A percentile compares a stretch with the other conserved stretches of the same genome.
These are phyloP conservation scores for Alectoris magna DNA, from an alignment of 2,797 vertebrate genomes.

Conservation along the genomic window DNA sequence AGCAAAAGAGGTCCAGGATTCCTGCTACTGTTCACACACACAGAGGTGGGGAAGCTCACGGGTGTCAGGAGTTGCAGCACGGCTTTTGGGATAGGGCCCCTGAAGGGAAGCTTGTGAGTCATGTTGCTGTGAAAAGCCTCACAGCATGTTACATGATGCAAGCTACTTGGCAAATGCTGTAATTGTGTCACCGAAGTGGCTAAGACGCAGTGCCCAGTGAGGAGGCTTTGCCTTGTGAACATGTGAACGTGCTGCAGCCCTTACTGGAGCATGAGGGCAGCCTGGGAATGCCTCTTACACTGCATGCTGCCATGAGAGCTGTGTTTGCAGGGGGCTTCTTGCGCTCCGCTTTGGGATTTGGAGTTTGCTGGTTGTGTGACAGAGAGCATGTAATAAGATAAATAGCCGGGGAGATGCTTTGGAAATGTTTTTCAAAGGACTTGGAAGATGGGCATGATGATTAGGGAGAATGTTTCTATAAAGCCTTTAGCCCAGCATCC, in stretches of 20 bases:
- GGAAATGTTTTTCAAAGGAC: constrained; percentile 11
- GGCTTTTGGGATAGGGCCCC: constrained; percentile 13
- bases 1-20: not conserved
- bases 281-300: not conserved
- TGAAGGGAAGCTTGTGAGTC: constrained; percentile 4
- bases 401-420: constrained; percentile 5
- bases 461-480: not conserved
- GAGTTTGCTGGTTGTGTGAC: not conserved
- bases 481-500: not conserved
- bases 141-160: constrained; percentile 43
- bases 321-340: not conserved
- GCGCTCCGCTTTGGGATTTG: not conserved
- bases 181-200: constrained; percentile 61
- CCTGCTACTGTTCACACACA: not conserved
- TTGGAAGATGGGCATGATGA: not conserved
- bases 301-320: not conserved
- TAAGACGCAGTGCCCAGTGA: constrained; percentile 24
- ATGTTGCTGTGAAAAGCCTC: constrained; percentile 53
- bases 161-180: constrained; percentile 47
- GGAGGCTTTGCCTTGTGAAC: constrained; percentile 56
- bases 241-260: not conserved
- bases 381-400: not conserved
- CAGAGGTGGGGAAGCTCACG: not conserved
- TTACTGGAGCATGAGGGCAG: not conserved
- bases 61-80: not conserved